These are phyloP conservation scores for Hecatera dysodea DNA, from an alignment of 2,888 invertebrate species.

Conservation along the genomic window DNA sequence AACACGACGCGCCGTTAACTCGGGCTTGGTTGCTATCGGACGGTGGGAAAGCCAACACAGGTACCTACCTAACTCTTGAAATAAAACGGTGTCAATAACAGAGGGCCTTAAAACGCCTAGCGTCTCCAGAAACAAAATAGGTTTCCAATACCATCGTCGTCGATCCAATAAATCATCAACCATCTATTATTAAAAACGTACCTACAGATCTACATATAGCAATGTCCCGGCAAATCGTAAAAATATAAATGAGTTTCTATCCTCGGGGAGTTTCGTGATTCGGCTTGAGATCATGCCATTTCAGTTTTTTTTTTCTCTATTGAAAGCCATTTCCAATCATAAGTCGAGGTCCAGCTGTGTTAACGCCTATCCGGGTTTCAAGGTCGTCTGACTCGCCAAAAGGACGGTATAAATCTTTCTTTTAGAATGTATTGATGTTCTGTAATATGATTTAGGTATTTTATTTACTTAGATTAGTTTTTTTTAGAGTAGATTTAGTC, in stretches of 20 bases:
- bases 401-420: slow-evolving; percentile 35
- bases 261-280: slow-evolving; percentile 40
- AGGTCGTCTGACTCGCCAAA: slow-evolving; percentile 35
- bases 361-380: slow-evolving; percentile 46
- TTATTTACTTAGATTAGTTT: slow-evolving; percentile 28
- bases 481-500: too few relatives aligned
- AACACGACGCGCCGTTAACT: too few relatives aligned
- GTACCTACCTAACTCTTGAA: neutral
- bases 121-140: neutral
- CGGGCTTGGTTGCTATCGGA: too few relatives aligned
- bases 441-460: slow-evolving; percentile 42
- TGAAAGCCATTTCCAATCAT: slow-evolving; percentile 58
- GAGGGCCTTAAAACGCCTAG: neutral
- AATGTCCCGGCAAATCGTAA: slow-evolving; percentile 40
- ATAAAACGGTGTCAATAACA: neutral
- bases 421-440: slow-evolving; percentile 40
- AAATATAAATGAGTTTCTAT: slow-evolving; percentile 59
- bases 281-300: slow-evolving; percentile 35
- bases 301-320: slow-evolving; percentile 55
- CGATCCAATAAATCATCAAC: slow-evolving; percentile 19
- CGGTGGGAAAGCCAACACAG: too few relatives aligned
- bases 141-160: neutral
- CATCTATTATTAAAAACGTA: slow-evolving; percentile 18
- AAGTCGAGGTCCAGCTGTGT: slow-evolving; percentile 39
- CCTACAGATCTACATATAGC: slow-evolving; percentile 16